Base-by-base conservation (phyloP, 2,888 invertebrate genomes). In the Ctena decussata region DNA sequence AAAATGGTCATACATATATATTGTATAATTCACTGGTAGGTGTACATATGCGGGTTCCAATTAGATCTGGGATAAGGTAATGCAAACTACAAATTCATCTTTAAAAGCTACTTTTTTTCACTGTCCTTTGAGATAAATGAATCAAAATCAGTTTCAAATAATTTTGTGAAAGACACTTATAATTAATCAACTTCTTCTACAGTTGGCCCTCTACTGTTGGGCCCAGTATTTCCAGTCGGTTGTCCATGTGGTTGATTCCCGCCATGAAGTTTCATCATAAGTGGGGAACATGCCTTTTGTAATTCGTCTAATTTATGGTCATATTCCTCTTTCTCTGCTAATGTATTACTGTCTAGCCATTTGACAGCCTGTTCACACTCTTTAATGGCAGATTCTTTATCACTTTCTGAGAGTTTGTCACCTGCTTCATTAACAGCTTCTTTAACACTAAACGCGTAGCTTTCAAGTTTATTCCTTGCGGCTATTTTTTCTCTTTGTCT, bases 301-400 rank as follows among this genome's bases (percentile, higher is more conserved):
- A 98, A 96, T 75, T 97, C 97, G 93, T 98, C 97, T 91, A 98
- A 96, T 93, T 97, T 97, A 90, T 97, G 97, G 76, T 98, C 98
- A 90, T 97, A 97, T 91, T 98, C 98, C 5, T 93, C 93, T 91
- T 97, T 97, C 75, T 97, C 97, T 8, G 98, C 98, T 65, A 98
- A 96, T 0, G 97, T 97, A 94, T 98, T 98, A 32, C 96, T 96
- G 91, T 98, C 98, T 49, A 98, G 96, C 98, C 98, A 98, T 18
- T 96, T 96, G 80, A 98, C 96, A 81, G 97, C 97, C 21, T 97
- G 97, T 35, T 97, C 96, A 77, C 95, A 94, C 35, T 91, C 93
- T n/a, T 93, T 95, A 21, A 90, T 87, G 0, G 98, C 97, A 21
- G 96, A 95, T 72, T 97, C 97, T 93, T 97, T 97, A 94, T 98